Evolutionary conservation across 2,888 invertebrate genomes (phyloP).

Genomic region (Sinhomidia bicolor): DNA sequence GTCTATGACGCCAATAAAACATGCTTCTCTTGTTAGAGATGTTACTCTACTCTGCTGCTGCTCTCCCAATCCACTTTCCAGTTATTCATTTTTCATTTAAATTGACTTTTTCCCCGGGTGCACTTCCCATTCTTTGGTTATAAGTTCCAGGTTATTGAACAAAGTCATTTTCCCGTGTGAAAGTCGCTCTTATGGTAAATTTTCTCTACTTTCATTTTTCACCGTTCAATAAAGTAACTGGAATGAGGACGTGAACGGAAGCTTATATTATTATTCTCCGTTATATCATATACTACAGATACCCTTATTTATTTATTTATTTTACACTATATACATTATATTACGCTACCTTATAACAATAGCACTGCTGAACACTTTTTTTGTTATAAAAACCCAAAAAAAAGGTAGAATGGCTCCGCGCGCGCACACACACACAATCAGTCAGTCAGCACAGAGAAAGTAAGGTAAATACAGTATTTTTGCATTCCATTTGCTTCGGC

Average conservation of each 20-base stretch:
- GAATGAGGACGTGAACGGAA: conserved; percentile 25
- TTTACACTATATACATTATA: background rate
- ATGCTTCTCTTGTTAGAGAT: background rate
- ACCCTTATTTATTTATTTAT: too few species aligned
- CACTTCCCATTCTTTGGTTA: conserved; percentile 8
- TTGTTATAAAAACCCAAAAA: background rate
- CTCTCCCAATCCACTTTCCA: background rate
- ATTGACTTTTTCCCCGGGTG: conserved; percentile 7
- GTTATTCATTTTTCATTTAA: conserved; percentile 29
- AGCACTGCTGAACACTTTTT: background rate
- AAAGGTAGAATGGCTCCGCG: too few species aligned
- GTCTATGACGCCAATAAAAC: background rate
- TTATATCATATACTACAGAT: background rate
- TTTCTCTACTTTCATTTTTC: conserved; percentile 24
- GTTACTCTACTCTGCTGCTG: too few species aligned
- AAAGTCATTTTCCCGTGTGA: conserved; percentile 21
- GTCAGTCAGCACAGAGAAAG: too few species aligned
- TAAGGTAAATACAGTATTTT: background rate
- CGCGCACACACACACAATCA: too few species aligned
- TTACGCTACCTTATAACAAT: too few species aligned
- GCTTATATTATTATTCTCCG: background rate
- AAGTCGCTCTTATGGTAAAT: conserved; percentile 28
- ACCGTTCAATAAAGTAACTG: background rate
- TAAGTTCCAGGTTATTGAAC: conserved; percentile 13
- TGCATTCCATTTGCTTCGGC: conserved; percentile 47